Evolutionary conservation across 1,140 invertebrate species (phyloP).

Genomic region (Medauroidea extradentata): DNA sequence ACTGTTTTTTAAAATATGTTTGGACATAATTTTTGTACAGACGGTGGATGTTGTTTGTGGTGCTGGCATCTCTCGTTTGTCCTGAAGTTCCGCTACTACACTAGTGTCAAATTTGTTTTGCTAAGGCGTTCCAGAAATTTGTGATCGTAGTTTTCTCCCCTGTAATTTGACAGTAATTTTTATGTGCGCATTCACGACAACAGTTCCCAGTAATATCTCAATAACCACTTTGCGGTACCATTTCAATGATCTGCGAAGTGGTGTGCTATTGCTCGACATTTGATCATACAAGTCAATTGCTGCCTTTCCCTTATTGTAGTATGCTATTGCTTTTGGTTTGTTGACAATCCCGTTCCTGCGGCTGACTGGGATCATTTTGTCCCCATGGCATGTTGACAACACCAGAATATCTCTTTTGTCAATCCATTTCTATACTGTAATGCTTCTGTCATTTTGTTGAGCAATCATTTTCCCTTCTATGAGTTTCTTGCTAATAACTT

Average conservation of each 20-base stretch:
- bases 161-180: too few species aligned
- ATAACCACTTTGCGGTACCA: slow-evolving; percentile 7
- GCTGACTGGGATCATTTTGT: neutral
- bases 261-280: too few species aligned
- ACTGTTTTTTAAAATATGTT: too few species aligned
- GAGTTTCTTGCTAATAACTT: neutral
- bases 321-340: slow-evolving; percentile 13
- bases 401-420: slow-evolving; percentile 1
- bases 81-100: too few species aligned
- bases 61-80: too few species aligned
- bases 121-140: too few species aligned
- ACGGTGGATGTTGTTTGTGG: too few species aligned
- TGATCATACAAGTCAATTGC: slow-evolving; percentile 24
- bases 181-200: too few species aligned
- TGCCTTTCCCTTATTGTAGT: slow-evolving; percentile 20
- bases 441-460: neutral
- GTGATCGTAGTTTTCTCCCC: too few species aligned
- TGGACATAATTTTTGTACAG: too few species aligned
- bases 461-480: slow-evolving; percentile 9
- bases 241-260: slow-evolving; percentile 7
- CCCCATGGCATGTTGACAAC: slow-evolving; percentile 11
- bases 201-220: slow-evolving; percentile 1
- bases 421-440: slow-evolving; percentile 1
- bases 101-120: too few species aligned
- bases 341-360: neutral